phyloP scores from a whole-genome alignment of 2,113 vertebrate genomes.

The Saccopteryx bilineata region DNA sequence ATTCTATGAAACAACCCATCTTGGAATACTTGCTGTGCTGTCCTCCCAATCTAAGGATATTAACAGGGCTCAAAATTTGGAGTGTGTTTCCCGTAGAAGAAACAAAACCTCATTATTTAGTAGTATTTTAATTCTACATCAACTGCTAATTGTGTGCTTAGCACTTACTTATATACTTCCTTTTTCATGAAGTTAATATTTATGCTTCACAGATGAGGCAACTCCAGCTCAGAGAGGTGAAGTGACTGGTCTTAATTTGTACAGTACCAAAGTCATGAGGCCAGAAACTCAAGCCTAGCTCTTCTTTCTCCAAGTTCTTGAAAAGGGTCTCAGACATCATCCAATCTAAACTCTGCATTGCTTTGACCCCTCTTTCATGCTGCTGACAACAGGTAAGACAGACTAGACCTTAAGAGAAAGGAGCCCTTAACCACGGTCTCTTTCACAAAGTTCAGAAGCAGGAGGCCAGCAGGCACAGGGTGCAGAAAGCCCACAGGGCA shows the following conservation, averaged over 20 bases:
- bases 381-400: neutral
- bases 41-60: neutral
- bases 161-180: neutral
- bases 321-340: neutral
- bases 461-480: rapidly evolving
- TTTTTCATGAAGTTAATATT: neutral
- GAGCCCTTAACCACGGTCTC: neutral
- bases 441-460: neutral
- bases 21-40: neutral
- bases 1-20: conserved; percentile 17
- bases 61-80: neutral
- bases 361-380: neutral
- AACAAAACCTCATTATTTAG: neutral
- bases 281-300: neutral
- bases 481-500: neutral
- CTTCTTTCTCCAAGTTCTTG: neutral
- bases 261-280: neutral
- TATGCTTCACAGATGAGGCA: conserved; percentile 13
- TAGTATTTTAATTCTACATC: conserved; percentile 26
- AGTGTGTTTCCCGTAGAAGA: neutral
- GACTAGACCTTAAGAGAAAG: neutral
- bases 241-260: neutral
- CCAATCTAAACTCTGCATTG: neutral
- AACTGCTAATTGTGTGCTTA: neutral
- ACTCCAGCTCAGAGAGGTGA: neutral